Evolutionary conservation across 2,888 invertebrate species (phyloP), one percentile per base, ranked within the genome.

Genomic region (Drosophila neotestacea): DNA sequence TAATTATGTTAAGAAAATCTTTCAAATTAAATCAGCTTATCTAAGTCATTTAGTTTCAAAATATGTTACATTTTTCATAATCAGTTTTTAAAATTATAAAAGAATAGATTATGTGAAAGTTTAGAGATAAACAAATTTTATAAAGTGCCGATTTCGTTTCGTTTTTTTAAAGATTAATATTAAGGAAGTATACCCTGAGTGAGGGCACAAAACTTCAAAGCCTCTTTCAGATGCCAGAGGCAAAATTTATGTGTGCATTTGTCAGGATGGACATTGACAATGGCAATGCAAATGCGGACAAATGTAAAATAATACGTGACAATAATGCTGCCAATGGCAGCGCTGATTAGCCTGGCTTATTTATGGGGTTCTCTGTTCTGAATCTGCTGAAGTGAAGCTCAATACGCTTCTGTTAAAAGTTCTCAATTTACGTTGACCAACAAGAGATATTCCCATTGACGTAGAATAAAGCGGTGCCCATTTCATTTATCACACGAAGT

Each of bases 251-350:
- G 47, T 69, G 52, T 47, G 34, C 55, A 47, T 13, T 50, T 51
- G 54, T 42, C 61, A 56, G 51, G 59, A 55, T 59, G 62, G 59
- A 54, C 66, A 66, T 9, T 22, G 22, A 34, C 28, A 60, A 56
- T 39, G 58, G 16, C 58, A 67, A 74, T 68, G 65, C 48, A 65
- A 83, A 75, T 70, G 79, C 69, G 65, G 75, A 68, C 75, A 79
- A 83, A 75, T 84, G 81, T 81, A 71, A 81, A 81, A 79, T 77
- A 81, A 79, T 79, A 79, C 78, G 82, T 82, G 82, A 73, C 78
- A 81, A 82, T 85, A 81, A 82, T 72, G 78, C 70, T 79, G 71
- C 51, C 76, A 80, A 73, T 85, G 85, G 61, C 72, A 79, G 64
- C 66, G 70, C 71, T 79, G 81, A 85, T 82, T 77, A 85, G 79